Base-by-base conservation (phyloP, 1,140 invertebrate species). In the Polypedilum vanderplanki region DNA sequence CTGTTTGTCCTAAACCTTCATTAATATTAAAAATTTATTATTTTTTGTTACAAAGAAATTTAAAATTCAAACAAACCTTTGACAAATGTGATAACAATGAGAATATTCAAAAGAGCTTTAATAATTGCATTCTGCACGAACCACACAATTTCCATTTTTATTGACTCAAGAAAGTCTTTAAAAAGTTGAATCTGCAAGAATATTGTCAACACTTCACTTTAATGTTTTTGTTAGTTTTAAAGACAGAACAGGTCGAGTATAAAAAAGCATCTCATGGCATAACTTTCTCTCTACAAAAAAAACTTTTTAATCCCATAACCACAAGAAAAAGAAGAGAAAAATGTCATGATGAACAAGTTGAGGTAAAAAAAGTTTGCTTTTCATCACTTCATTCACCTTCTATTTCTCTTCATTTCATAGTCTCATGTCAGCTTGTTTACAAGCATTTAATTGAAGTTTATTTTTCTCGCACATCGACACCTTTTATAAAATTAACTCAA, bases 161-260 rank as follows among this genome's bases (percentile, higher is more conserved):
- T 41, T 24, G 33, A 17, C 12, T 74, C 18, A 15, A 78, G 77
- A 5, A 88, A 95, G 93, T 89, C 92, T 92, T 84, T 93, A 67
- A 7, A 17, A n/a, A n/a, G n/a, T n/a, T n/a, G n/a, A 95, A 76
- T 85, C 83, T 74, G 90, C 90, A 40, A 96, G 87, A 84, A 94
- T 91, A 81, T 94, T 94, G 76, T 96, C 93, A 75, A 93, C 89
- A 80, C 94, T 96, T 89, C 40, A 95, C 91, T 7, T 93, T 95
- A 75, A 93, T 86, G 82, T 96, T 33, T 33, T 33, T 33, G 24
- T 96, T 79, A 93, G 91, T 78, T 96, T 81, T 15, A 90, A 89
- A 7, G 89, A 41, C n/a, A n/a, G n/a, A n/a, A n/a, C n/a, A 17
- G 64, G 8, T 17, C 18, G 15, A 18, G 64, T 18, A 12, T 17